Evolutionary conservation across 2,113 vertebrate genomes (phyloP), one percentile per base, ranked within the genome.

Genomic region (Choloepus hoffmanni): DNA sequence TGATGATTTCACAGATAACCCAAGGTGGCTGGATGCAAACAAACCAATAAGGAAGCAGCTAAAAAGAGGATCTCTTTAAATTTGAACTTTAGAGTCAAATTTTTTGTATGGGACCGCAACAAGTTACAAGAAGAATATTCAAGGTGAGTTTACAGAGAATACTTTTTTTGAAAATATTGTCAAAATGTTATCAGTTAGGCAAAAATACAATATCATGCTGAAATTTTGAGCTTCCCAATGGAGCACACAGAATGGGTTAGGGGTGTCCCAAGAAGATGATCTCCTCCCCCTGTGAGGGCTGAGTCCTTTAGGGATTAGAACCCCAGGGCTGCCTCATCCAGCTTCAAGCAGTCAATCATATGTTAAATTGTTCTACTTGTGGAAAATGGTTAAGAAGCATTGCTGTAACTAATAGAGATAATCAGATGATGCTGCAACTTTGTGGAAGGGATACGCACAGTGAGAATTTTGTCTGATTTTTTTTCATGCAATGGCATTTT

Each of bases 121-220:
- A 99, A 99, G 98, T 99, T 99, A 97, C 99, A 99, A 98, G 99
- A 99, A 98, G 99, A 99, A 97, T 99, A 99, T 97, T 99, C 99
- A 97, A 99, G 99, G 99, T 99, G 97, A 96, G 99, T 98, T 40
- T 87, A 43, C 28, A 58, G 89, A 92, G 77, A 85, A 93, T 86
- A 45, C 95, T 95, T 94, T 81, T 95, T 65, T 96, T 88, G 18
- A 95, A 96, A 92, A 92, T 74, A 78, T 92, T 94, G 50, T 87
- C 13, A 74, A 50, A 96, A 68, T 76, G 28, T 92, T 94, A 81
- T 73, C 87, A 77, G 10, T 33, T 85, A 95, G 67, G 85, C 68
- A 95, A 85, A 96, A 92, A 62, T 67, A 96, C 55, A 58, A 87
- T 53, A 58, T 9, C 4, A 16, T 55, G 13, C 10, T 81, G 23